phyloP scores from a whole-genome alignment of 2,113 vertebrate genomes.

The Calypte anna region DNA sequence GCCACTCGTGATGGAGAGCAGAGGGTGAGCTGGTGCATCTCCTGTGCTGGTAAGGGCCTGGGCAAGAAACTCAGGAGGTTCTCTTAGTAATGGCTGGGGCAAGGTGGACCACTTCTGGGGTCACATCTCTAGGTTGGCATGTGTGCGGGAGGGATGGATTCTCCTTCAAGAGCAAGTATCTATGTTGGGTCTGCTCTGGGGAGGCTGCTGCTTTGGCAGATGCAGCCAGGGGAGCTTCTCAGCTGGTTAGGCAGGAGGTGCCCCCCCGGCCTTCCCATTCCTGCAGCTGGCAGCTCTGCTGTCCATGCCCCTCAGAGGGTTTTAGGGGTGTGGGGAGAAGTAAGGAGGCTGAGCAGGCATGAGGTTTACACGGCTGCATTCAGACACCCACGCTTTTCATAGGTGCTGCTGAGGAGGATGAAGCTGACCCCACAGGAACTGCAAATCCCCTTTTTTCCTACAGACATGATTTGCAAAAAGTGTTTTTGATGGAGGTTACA shows the following conservation, averaged over 20 bases:
- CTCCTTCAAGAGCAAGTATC: accelerated
- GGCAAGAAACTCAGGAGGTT: not conserved
- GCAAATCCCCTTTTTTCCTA: accelerated
- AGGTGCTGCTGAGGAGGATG: not conserved
- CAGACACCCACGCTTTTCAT: accelerated
- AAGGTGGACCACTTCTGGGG: not conserved
- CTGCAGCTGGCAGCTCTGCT: not conserved
- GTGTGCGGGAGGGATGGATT: not conserved
- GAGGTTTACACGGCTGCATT: accelerated
- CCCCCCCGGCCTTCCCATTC: accelerated
- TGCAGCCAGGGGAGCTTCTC: accelerated
- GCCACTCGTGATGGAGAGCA: not conserved
- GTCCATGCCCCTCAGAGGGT: not conserved
- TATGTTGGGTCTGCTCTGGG: accelerated
- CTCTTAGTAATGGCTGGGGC: not conserved
- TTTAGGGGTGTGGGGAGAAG: not conserved
- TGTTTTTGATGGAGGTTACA: not conserved
- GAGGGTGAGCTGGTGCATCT: not conserved
- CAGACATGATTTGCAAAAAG: accelerated
- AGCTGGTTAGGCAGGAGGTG: not conserved
- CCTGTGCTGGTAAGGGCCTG: not conserved
- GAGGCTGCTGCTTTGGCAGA: not conserved
- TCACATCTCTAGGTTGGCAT: accelerated
- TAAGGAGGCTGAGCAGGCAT: not conserved
- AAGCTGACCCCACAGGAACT: not conserved